Evolutionary conservation across 2,888 invertebrate genomes (phyloP).

Genomic region (Tuta absoluta): DNA sequence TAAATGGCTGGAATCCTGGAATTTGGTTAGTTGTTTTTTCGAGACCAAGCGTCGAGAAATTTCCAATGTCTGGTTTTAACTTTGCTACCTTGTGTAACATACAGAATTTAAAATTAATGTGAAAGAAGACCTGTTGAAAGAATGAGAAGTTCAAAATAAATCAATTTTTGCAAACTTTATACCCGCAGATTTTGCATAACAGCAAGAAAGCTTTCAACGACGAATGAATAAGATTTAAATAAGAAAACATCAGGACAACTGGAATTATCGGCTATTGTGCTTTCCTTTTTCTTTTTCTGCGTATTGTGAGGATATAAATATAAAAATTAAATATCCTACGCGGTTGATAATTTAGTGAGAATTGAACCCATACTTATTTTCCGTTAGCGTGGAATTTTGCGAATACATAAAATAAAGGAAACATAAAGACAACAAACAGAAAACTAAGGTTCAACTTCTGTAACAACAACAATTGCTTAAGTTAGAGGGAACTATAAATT

Average conservation of each 20-base stretch:
- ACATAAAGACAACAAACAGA: no score
- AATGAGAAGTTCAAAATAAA: not conserved
- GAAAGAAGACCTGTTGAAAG: not conserved
- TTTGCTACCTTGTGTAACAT: not conserved
- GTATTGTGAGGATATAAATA: conserved; percentile 19
- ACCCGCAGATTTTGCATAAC: not conserved
- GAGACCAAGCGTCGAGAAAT: not conserved
- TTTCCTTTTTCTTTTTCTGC: conserved; percentile 17
- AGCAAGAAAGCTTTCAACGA: not conserved
- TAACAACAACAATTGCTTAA: no score
- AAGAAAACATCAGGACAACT: conserved; percentile 26
- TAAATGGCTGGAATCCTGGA: conserved; percentile 13
- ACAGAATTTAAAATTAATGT: not conserved
- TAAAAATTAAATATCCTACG: not conserved
- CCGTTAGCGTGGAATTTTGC: no score
- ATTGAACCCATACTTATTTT: no score
- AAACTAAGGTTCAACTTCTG: no score
- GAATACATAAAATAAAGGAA: no score
- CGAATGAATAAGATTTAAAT: conserved; percentile 27
- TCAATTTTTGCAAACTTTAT: not conserved
- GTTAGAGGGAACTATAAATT: no score
- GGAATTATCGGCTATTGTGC: conserved; percentile 28
- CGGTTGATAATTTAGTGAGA: no score
- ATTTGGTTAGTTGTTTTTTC: conserved; percentile 3
- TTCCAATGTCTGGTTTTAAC: not conserved